phyloP scores from a whole-genome alignment of 2,113 vertebrate species.

The Prionailurus bengalensis region DNA sequence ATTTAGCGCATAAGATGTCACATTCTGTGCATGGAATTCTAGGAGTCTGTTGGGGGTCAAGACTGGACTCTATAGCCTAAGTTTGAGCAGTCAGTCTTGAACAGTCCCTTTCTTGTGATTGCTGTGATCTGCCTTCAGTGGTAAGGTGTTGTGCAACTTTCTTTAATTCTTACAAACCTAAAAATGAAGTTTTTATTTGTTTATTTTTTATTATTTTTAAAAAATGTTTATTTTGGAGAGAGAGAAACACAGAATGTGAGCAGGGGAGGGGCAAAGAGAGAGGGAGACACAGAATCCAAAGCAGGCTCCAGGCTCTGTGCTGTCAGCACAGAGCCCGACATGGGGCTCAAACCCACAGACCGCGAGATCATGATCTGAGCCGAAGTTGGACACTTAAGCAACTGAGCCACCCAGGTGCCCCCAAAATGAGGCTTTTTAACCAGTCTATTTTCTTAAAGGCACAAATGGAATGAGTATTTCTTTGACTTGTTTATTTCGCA shows the following conservation, averaged over 20 bases:
- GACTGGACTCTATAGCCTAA: neutral
- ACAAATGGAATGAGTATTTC: neutral
- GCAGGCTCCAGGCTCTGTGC: too few relatives aligned
- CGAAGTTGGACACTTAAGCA: too few relatives aligned
- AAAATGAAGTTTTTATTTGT: neutral
- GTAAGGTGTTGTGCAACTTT: neutral
- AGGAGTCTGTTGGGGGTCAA: neutral
- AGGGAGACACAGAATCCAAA: too few relatives aligned
- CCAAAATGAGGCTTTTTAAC: constrained; percentile 8
- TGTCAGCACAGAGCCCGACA: too few relatives aligned
- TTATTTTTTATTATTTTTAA: too few relatives aligned
- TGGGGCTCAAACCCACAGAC: too few relatives aligned
- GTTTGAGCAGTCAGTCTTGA: neutral
- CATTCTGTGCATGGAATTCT: neutral
- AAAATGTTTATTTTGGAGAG: too few relatives aligned
- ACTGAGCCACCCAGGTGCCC: too few relatives aligned
- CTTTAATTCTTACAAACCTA: neutral
- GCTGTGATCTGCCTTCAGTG: neutral
- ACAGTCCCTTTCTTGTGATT: neutral
- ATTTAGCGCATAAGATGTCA: neutral
- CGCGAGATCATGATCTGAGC: too few relatives aligned
- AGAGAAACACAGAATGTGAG: too few relatives aligned
- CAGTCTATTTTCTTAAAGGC: neutral
- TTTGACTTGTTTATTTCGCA: neutral
- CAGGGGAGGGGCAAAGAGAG: too few relatives aligned